These are phyloP conservation scores for Natator depressus DNA, from an alignment of 2,113 vertebrate genomes.

Conservation along the genomic window DNA sequence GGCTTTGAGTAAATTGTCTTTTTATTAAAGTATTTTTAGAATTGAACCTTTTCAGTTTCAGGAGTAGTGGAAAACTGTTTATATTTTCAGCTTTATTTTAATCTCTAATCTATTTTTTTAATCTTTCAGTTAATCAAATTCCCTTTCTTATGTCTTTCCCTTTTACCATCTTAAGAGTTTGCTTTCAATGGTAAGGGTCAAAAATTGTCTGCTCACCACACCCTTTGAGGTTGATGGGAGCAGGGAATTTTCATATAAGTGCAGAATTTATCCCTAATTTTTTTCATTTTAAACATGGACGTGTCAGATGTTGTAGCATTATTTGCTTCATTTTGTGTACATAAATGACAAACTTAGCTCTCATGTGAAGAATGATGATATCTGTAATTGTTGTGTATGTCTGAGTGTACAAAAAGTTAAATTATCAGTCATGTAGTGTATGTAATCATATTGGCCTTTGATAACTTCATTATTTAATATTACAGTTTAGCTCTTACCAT, in stretches of 20 bases:
- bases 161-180: background rate
- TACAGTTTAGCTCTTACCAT: background rate
- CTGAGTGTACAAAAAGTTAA: background rate
- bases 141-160: background rate
- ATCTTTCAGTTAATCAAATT: background rate
- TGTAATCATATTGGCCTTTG: no score
- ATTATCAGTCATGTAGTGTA: background rate
- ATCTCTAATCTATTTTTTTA: background rate
- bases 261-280: background rate
- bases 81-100: background rate
- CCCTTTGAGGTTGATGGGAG: background rate
- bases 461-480: no score
- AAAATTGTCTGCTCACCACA: background rate
- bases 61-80: slow-evolving; percentile 42
- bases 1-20: background rate
- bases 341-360: background rate
- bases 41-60: slow-evolving; percentile 14
- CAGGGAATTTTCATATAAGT: background rate
- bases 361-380: background rate
- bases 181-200: background rate
- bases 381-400: background rate
- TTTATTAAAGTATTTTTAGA: slow-evolving; percentile 48
- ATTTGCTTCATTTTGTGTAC: background rate
- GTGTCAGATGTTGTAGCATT: background rate
- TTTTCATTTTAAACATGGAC: background rate